phyloP scores from a whole-genome alignment of 2,797 vertebrate genomes.

The Diceros bicornis region DNA sequence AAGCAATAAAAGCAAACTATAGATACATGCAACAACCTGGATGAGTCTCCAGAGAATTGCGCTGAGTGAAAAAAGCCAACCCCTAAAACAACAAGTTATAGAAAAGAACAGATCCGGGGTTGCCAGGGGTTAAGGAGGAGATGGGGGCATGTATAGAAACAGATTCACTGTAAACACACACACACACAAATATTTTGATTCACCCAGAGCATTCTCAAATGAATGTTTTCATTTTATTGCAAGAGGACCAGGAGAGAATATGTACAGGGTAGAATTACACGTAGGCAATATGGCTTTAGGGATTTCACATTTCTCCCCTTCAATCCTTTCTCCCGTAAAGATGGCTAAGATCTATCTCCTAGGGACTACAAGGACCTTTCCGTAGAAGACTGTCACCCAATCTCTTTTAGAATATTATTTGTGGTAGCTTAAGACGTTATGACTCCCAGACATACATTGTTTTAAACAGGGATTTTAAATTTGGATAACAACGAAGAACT shows the following conservation, averaged over 20 bases:
- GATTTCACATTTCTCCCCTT: background rate
- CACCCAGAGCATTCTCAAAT: background rate
- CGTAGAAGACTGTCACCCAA: background rate
- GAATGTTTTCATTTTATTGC: background rate
- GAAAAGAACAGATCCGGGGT: background rate
- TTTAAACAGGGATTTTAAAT: conserved; percentile 5
- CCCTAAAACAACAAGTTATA: background rate
- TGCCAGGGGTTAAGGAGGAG: background rate
- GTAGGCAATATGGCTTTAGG: background rate
- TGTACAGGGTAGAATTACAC: background rate
- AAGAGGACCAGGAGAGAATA: background rate
- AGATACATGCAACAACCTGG: background rate
- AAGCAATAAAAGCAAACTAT: background rate
- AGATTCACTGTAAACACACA: background rate
- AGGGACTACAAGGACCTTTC: background rate
- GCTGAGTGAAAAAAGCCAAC: background rate
- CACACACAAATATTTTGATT: background rate
- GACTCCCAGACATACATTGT: background rate
- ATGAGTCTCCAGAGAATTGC: background rate
- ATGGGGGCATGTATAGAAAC: background rate
- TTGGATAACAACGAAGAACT: background rate
- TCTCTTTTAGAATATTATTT: background rate
- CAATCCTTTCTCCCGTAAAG: background rate
- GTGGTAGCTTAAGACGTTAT: background rate
- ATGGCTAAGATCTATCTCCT: background rate